Percentiles rank a stretch among this genome's conserved stretches.
phyloP scores from a whole-genome alignment of 2,888 invertebrate genomes.

The Synergus laeviventris region DNA sequence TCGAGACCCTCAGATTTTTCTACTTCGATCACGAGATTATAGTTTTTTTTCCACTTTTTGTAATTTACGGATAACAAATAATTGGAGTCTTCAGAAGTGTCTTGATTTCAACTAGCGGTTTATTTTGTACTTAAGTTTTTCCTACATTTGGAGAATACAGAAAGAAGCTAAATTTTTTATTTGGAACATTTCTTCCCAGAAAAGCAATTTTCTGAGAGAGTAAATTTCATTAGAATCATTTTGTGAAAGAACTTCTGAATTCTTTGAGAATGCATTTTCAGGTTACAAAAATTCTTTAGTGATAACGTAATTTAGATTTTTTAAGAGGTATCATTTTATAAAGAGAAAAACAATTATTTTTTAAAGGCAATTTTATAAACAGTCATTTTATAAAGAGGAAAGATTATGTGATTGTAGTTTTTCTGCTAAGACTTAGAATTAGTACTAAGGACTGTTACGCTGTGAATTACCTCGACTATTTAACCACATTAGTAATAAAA shows the following conservation, averaged over 20 bases:
- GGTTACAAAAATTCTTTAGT: slow-evolving; percentile 20
- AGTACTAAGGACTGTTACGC: slow-evolving; percentile 46
- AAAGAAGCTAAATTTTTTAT: neutral
- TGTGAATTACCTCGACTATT: slow-evolving; percentile 49
- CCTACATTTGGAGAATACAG: neutral
- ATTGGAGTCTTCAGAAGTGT: neutral
- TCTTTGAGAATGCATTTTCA: neutral
- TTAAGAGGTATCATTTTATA: neutral
- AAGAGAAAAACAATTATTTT: slow-evolving; percentile 20
- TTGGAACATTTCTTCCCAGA: neutral
- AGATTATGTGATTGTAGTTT: slow-evolving; percentile 16
- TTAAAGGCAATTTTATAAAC: slow-evolving; percentile 20
- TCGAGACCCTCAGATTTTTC: neutral
- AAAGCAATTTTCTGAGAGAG: neutral
- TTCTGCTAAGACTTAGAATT: slow-evolving; percentile 27
- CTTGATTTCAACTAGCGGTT: neutral
- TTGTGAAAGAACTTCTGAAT: neutral
- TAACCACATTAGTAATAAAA: slow-evolving; percentile 22
- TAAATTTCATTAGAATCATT: neutral
- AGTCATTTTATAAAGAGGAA: slow-evolving; percentile 11
- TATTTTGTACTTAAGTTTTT: slow-evolving; percentile 18
- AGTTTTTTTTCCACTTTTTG: neutral
- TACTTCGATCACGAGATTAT: neutral
- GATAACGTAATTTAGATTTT: slow-evolving; percentile 6
- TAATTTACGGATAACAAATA: neutral